Percentiles rank a stretch among this genome's conserved stretches.
These are phyloP conservation scores for Pseudachorutes palmiensis DNA, from an alignment of 1,140 invertebrate genomes.

Conservation along the genomic window DNA sequence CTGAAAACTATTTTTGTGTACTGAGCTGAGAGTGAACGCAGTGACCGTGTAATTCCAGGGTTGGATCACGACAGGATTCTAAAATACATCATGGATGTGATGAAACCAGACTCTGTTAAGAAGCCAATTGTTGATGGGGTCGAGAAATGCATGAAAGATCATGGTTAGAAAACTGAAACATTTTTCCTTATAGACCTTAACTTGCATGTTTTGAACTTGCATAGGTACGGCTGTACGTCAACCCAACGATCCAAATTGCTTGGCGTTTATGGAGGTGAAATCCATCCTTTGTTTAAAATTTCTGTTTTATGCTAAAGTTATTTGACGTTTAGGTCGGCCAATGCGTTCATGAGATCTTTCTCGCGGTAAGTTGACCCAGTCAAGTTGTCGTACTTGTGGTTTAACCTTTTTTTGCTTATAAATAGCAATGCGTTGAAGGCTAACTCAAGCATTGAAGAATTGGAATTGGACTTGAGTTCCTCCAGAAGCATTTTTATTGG, in stretches of 20 bases:
- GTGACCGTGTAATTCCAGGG: no score
- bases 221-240: slow-evolving; percentile 16
- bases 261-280: slow-evolving; percentile 14
- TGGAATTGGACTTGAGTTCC: background rate
- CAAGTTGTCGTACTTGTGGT: background rate
- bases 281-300: background rate
- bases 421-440: background rate
- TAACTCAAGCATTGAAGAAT: background rate
- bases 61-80: slow-evolving; percentile 25
- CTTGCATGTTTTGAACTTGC: background rate
- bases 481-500: no score
- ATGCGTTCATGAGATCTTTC: slow-evolving; percentile 23
- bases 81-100: slow-evolving; percentile 19
- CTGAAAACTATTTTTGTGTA: no score
- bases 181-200: background rate
- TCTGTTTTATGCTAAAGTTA: background rate
- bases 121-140: slow-evolving; percentile 20
- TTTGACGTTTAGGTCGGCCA: slow-evolving; percentile 13
- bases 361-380: slow-evolving; percentile 5
- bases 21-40: no score
- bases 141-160: slow-evolving; percentile 25
- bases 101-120: slow-evolving; percentile 25
- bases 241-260: slow-evolving; percentile 20
- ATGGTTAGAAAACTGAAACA: slow-evolving; percentile 3
- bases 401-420: background rate